Conservation (phyloP, 2,113 vertebrate genomes). For the Holacanthus passer region DNA sequence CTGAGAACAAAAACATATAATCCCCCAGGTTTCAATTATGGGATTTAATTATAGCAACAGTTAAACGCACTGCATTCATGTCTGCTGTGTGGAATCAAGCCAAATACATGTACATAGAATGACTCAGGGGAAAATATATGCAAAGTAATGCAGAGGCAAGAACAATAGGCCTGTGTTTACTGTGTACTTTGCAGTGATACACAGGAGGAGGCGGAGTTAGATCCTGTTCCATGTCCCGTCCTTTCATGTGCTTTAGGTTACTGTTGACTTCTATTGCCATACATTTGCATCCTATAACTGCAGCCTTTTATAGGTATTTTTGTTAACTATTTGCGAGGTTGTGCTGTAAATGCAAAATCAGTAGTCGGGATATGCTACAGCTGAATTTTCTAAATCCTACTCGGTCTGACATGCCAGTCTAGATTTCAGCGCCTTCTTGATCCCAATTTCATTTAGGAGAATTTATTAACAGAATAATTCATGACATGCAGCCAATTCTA, state of each 20-base stretch:
- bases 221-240: background rate
- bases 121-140: conserved; percentile 64
- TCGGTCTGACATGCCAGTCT: conserved; percentile 16
- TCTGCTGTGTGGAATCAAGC: conserved; percentile 30
- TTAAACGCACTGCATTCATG: conserved; percentile 31
- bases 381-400: background rate
- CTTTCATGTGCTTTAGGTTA: conserved; percentile 3
- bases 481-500: conserved; percentile 18
- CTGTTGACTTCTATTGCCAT: background rate
- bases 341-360: conserved; percentile 1
- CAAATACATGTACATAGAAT: conserved; percentile 44
- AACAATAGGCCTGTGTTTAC: conserved; percentile 35
- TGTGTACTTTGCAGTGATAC: conserved; percentile 14
- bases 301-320: background rate
- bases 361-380: background rate
- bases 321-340: background rate
- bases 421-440: conserved; percentile 44
- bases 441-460: conserved; percentile 28
- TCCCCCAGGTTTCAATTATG: conserved; percentile 67
- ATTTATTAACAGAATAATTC: conserved; percentile 46
- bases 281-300: background rate
- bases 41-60: conserved; percentile 62
- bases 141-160: conserved; percentile 54
- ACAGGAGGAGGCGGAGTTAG: background rate
- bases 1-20: conserved; percentile 46